Conservation (phyloP, 2,888 invertebrate genomes). For the Eumacrocentrus americanus region DNA sequence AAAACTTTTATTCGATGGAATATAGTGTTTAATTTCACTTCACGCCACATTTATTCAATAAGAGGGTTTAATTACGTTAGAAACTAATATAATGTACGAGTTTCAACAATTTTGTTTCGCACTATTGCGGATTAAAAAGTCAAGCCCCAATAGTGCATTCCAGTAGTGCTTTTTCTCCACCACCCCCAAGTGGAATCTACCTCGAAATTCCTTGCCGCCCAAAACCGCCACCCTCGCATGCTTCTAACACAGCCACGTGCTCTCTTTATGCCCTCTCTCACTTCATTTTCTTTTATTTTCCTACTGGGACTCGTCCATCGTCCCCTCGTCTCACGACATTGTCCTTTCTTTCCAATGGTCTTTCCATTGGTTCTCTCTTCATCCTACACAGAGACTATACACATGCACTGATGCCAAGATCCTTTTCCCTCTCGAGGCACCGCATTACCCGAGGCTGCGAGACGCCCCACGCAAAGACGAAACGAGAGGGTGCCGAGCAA, state of each 20-base stretch:
- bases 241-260: constrained; percentile 11
- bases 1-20: no score
- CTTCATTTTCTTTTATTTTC: constrained; percentile 38
- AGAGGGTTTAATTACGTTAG: neutral
- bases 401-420: constrained; percentile 12
- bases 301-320: constrained; percentile 34
- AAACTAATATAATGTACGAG: no score
- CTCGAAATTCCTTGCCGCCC: constrained; percentile 25
- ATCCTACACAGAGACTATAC: constrained; percentile 3
- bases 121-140: no score
- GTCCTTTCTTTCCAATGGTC: constrained; percentile 31
- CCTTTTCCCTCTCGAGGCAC: constrained; percentile 14
- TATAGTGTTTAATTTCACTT: no score
- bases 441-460: no score
- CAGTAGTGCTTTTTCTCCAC: neutral
- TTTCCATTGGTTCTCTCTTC: constrained; percentile 26
- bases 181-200: constrained; percentile 17
- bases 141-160: no score
- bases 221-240: constrained; percentile 37
- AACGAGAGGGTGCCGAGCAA: constrained; percentile 47
- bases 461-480: constrained; percentile 32
- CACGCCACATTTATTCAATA: neutral
- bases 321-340: constrained; percentile 24
- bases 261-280: constrained; percentile 17
- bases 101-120: no score